Evolutionary conservation across 2,113 vertebrate species (phyloP), one percentile per base, ranked within the genome.

Genomic region (Ameiurus melas): DNA sequence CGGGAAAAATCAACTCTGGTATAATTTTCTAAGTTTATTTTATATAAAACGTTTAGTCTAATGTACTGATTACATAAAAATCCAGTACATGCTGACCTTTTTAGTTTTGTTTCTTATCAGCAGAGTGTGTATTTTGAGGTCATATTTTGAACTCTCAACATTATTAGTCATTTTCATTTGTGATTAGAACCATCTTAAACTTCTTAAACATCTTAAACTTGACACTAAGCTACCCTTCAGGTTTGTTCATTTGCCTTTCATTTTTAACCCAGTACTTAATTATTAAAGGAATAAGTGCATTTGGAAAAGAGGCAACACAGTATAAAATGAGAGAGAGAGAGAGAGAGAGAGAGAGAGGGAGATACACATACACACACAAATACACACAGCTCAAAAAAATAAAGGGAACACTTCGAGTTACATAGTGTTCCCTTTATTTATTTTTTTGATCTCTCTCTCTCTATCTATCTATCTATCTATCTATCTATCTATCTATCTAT

Each of bases 131-230:
- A n/a, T 25, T 86, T 78, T 20, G 16, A 60, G 43, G 22, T 64
- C 1, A 2, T 62, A 77, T 85, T 71, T 71, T 33, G 47, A 70
- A 33, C 22, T 62, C 33, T 36, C 62, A 78, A 66, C 58, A 58
- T 83, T 85, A 51, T 53, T n/a, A 77, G 77, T 79, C 53, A 62
- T 68, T 68, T 58, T 84, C 25, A 83, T 68, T 84, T 77, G 53
- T 79, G 27, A 79, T 53, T 53, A n/a, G 47, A 47, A 30, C 6
- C n/a, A 1, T 43, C 17, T 58, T 58, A 9, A 39, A 57, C 53
- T 80, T 3, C n/a, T n/a, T n/a, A n/a, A n/a, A n/a, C n/a, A 1
- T 43, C 17, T 58, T 58, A 9, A 39, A 57, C 53, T 80, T 3
- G 53, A 80, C 10, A 27, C 14, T 55, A 79, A 57, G 8, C 51